Conservation (phyloP, 2,888 invertebrate species). For the Mayetiola destructor region DNA sequence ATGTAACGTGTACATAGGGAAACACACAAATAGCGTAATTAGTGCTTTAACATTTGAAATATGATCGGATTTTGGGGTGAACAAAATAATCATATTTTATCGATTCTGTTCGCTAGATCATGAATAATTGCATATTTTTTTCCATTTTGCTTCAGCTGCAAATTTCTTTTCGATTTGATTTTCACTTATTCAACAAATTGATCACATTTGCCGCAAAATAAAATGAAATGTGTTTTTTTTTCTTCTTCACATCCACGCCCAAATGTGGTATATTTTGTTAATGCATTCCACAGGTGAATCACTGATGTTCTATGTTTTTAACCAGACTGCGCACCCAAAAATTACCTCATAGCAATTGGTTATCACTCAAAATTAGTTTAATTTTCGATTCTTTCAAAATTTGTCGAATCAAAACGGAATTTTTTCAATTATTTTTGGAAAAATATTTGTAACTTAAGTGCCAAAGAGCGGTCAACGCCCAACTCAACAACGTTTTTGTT, state of each 20-base stretch:
- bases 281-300: slow-evolving; percentile 12
- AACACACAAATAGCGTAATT: slow-evolving; percentile 1
- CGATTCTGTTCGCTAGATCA: neutral
- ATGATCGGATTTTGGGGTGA: slow-evolving; percentile 12
- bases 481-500: slow-evolving; percentile 6
- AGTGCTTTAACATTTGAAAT: slow-evolving; percentile 12
- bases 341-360: too few relatives aligned
- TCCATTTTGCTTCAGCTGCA: neutral
- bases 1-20: neutral
- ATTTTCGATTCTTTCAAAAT: neutral
- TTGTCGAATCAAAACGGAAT: neutral
- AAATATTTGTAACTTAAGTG: neutral
- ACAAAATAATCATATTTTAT: slow-evolving; percentile 10
- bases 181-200: neutral
- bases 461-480: slow-evolving; percentile 14
- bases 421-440: neutral
- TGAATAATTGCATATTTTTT: neutral
- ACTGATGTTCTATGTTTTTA: neutral
- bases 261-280: neutral
- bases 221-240: neutral
- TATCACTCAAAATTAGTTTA: too few relatives aligned
- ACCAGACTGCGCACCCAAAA: neutral
- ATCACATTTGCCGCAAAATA: too few relatives aligned
- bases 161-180: neutral
- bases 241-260: neutral